Percentiles rank a stretch among this genome's conserved stretches.
These are phyloP conservation scores for Orientallactaga bullata DNA, from an alignment of 2,113 vertebrate genomes.

Conservation along the genomic window DNA sequence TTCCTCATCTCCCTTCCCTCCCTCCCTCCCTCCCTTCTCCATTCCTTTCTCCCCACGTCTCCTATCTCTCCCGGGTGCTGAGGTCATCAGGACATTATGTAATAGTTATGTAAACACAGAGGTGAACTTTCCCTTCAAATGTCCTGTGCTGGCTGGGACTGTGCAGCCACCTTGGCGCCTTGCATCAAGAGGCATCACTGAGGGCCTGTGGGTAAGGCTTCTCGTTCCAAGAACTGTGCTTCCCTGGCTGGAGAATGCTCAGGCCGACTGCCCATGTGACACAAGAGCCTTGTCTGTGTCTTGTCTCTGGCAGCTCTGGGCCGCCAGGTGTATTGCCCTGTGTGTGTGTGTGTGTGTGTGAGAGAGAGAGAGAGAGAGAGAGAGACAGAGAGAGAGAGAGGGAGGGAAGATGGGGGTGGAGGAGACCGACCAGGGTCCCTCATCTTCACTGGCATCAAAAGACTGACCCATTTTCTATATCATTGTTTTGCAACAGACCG, in stretches of 20 bases:
- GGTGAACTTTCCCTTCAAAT: neutral
- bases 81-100: neutral
- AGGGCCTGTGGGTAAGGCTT: neutral
- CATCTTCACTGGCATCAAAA: conserved; percentile 24
- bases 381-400: neutral
- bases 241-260: neutral
- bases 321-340: neutral
- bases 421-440: neutral
- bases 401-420: neutral
- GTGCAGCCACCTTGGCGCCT: neutral
- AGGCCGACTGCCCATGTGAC: neutral
- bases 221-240: neutral
- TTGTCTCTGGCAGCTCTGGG: neutral
- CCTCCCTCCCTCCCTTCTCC: neutral
- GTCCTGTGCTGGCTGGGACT: too few relatives aligned
- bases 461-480: conserved; percentile 73
- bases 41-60: neutral
- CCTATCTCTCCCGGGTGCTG: neutral
- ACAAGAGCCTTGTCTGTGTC: neutral
- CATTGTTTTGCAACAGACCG: rapidly evolving
- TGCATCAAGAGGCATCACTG: rapidly evolving
- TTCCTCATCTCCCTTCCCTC: too few relatives aligned
- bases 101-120: neutral
- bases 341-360: too few relatives aligned
- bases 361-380: too few relatives aligned